Percentiles rank a stretch among this genome's conserved stretches.
Evolutionary conservation across 2,113 vertebrate genomes (phyloP).

Genomic region (Miniopterus natalensis): DNA sequence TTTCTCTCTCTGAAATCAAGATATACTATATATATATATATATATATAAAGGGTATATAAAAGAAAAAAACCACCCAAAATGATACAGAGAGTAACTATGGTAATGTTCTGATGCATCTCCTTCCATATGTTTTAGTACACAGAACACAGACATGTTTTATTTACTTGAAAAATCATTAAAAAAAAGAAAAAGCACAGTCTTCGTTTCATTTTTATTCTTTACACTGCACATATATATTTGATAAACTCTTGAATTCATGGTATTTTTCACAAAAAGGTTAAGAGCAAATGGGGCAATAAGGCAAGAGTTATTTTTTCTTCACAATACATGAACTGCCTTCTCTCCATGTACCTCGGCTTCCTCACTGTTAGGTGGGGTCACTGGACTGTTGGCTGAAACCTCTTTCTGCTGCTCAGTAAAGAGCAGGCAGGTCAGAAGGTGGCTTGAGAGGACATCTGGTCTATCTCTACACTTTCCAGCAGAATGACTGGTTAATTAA

Average conservation of each 20-base stretch:
- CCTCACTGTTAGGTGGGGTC: not conserved
- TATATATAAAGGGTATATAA: not conserved
- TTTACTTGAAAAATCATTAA: not conserved
- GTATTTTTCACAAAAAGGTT: not conserved
- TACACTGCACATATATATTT: not conserved
- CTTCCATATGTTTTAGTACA: not conserved
- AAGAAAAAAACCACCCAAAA: not conserved
- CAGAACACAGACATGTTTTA: not conserved
- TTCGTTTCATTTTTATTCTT: not conserved
- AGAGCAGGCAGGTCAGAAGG: not conserved
- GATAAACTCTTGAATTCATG: not conserved
- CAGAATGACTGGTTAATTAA: conserved; percentile 30
- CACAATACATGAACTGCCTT: not conserved
- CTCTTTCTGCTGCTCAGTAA: not conserved
- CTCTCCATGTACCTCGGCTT: not conserved
- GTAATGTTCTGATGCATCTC: not conserved
- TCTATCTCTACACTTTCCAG: not conserved
- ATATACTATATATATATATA: too few species aligned
- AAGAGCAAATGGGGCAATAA: not conserved
- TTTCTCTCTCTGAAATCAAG: too few species aligned
- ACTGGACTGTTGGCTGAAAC: too few species aligned
- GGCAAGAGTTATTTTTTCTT: not conserved
- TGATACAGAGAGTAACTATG: not conserved
- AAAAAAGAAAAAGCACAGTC: not conserved
- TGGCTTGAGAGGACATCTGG: not conserved